Evolutionary conservation across 2,888 invertebrate species (phyloP).

Genomic region (Leucophora obtusa): DNA sequence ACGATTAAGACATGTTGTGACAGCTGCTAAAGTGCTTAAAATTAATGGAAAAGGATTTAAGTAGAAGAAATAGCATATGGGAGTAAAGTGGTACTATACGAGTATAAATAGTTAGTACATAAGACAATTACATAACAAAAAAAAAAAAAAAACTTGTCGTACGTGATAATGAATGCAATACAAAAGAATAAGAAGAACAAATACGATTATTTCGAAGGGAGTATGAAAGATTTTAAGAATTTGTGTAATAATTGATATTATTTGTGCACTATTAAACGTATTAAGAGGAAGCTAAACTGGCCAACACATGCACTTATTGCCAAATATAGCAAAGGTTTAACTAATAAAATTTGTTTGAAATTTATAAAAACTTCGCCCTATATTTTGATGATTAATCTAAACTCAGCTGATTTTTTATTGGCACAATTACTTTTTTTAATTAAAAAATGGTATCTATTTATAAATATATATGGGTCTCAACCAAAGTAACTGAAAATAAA

Average conservation of each 20-base stretch:
- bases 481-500: no score
- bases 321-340: no score
- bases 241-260: background rate
- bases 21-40: slow-evolving; percentile 51
- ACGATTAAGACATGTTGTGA: slow-evolving; percentile 52
- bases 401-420: no score
- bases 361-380: no score
- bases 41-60: slow-evolving; percentile 42
- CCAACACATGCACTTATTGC: no score
- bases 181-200: background rate
- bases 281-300: no score
- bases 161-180: background rate
- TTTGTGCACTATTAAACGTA: no score
- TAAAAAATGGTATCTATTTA: no score
- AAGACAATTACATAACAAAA: background rate
- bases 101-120: background rate
- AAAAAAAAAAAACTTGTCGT: background rate
- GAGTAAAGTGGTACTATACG: background rate
- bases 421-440: no score
- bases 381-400: no score
- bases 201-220: background rate
- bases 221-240: background rate
- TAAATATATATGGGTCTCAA: no score
- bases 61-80: background rate
- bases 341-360: no score